Evolutionary conservation across 2,888 invertebrate genomes (phyloP).

Genomic region (Seladonia tumulorum): DNA sequence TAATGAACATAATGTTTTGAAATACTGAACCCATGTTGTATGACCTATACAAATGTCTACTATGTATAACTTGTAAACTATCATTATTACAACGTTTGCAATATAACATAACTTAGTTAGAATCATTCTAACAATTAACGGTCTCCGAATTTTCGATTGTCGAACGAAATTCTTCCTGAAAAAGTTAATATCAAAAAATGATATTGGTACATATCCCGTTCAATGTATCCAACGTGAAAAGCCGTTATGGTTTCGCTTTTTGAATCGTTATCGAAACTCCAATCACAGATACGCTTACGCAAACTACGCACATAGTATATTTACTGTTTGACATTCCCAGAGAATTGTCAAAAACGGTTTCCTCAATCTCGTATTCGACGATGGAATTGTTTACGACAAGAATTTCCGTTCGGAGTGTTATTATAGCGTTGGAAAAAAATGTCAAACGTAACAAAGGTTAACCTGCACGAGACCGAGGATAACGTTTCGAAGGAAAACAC

Average conservation of each 20-base stretch:
- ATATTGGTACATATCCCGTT: background rate
- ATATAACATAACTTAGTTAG: background rate
- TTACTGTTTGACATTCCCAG: slow-evolving; percentile 39
- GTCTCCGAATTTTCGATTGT: background rate
- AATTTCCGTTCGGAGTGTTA: slow-evolving; percentile 29
- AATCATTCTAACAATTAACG: background rate
- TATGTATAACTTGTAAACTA: background rate
- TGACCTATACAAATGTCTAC: background rate
- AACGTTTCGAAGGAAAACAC: background rate
- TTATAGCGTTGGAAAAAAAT: slow-evolving; percentile 45
- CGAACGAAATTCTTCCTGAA: background rate
- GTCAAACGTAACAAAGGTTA: slow-evolving; percentile 49
- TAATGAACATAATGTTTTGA: background rate
- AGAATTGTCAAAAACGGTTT: background rate
- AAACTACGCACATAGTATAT: background rate
- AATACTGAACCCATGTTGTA: background rate
- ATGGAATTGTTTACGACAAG: background rate
- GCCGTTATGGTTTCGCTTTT: slow-evolving; percentile 24
- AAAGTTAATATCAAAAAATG: slow-evolving; percentile 20
- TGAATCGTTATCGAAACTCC: slow-evolving; percentile 29
- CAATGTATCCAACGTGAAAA: slow-evolving; percentile 7
- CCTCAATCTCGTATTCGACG: background rate
- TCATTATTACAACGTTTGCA: background rate
- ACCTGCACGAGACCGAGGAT: slow-evolving; percentile 41
- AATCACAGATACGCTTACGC: slow-evolving; percentile 21